These are phyloP conservation scores for Heteromyza rotundicornis DNA, from an alignment of 2,888 invertebrate genomes.

Conservation along the genomic window DNA sequence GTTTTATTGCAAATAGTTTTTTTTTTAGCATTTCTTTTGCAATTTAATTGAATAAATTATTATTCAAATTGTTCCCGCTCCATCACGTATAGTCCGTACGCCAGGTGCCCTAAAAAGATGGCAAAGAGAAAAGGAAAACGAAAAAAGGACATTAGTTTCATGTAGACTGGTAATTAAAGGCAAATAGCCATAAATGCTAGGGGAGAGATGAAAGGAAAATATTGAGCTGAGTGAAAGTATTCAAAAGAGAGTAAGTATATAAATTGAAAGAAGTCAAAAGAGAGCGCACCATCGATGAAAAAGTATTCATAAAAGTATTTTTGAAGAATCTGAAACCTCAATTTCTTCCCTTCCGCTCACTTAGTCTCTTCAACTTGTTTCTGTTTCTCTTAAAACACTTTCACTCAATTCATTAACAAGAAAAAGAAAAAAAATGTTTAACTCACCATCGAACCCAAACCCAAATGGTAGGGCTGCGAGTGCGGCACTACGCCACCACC, in stretches of 20 bases:
- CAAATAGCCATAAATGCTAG: too few relatives aligned
- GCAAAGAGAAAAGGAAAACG: constrained; percentile 23
- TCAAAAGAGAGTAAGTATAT: not conserved
- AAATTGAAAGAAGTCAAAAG: not conserved
- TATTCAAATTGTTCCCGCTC: constrained; percentile 63
- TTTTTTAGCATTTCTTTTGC: constrained; percentile 20
- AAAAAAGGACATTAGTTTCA: constrained; percentile 27
- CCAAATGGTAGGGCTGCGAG: constrained; percentile 73
- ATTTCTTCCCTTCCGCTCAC: too few relatives aligned
- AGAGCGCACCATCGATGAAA: not conserved
- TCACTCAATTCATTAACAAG: not conserved
- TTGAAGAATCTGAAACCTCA: too few relatives aligned
- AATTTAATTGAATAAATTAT: constrained; percentile 62
- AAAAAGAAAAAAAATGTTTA: constrained; percentile 9
- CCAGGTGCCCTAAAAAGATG: constrained; percentile 79
- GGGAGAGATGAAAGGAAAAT: too few relatives aligned
- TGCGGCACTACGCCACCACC: constrained; percentile 71
- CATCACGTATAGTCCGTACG: constrained; percentile 94
- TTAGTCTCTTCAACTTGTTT: too few relatives aligned
- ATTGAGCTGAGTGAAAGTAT: too few relatives aligned
- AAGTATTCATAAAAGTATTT: not conserved
- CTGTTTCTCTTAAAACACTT: not conserved
- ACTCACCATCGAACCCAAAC: constrained; percentile 72
- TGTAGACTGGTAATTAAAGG: too few relatives aligned
- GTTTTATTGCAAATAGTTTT: constrained; percentile 7